A percentile compares a stretch with the other conserved stretches of the same genome.
Conservation (phyloP, 2,888 invertebrate species). For the Lasioglossum leucozonium region DNA sequence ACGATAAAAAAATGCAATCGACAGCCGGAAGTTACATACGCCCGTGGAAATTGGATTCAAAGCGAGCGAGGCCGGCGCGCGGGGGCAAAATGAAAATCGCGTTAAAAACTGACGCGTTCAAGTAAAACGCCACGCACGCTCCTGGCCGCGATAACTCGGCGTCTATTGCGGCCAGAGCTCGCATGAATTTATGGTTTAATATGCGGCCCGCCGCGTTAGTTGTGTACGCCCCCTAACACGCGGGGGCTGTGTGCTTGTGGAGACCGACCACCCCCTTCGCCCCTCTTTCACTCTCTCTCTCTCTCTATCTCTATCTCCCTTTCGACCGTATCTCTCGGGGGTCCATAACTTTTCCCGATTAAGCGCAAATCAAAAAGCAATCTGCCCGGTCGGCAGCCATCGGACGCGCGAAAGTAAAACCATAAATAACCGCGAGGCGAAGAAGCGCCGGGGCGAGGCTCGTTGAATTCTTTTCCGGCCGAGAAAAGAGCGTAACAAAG, state of each 20-base stretch:
- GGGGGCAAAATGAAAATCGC: constrained; percentile 60
- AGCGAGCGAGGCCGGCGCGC: constrained; percentile 11
- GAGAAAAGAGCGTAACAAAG: background rate
- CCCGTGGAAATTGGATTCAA: constrained; percentile 49
- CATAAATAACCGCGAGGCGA: constrained; percentile 73
- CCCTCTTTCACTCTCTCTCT: constrained; percentile 22
- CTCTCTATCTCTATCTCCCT: constrained; percentile 11
- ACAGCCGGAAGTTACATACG: constrained; percentile 53
- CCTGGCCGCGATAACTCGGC: constrained; percentile 64
- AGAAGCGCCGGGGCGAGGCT: constrained; percentile 37
- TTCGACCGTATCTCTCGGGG: constrained; percentile 70
- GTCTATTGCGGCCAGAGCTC: constrained; percentile 60
- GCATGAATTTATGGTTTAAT: constrained; percentile 83
- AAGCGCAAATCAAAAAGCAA: constrained; percentile 84
- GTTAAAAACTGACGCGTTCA: constrained; percentile 67
- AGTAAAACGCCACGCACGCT: constrained; percentile 64
- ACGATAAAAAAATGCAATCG: constrained; percentile 26
- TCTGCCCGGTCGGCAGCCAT: constrained; percentile 76
- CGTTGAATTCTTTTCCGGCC: constrained; percentile 4
- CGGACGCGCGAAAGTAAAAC: constrained; percentile 74
- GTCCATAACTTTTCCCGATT: constrained; percentile 83
- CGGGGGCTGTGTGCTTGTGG: constrained; percentile 22
- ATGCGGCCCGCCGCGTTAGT: constrained; percentile 75
- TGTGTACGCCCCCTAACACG: constrained; percentile 71
- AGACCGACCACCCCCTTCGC: background rate